A percentile compares a stretch with the other conserved stretches of the same genome.
phyloP scores from a whole-genome alignment of 2,797 vertebrate genomes.

The Nothura maculosa region DNA sequence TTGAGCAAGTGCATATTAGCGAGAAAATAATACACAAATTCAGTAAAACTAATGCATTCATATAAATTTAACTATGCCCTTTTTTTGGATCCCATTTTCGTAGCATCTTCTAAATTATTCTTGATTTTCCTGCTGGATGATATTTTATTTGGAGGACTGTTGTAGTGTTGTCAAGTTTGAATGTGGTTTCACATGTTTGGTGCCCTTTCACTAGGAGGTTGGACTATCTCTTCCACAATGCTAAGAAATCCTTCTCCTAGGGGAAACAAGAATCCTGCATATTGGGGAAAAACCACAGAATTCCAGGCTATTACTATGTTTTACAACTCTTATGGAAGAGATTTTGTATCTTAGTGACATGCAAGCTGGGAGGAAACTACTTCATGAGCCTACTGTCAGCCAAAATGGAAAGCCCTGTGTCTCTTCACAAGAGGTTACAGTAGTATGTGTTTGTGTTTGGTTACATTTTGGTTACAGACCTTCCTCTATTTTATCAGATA shows the following conservation, averaged over 20 bases:
- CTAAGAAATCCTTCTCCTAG: not conserved
- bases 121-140: constrained; percentile 13
- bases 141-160: not conserved
- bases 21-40: too few species aligned
- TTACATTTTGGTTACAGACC: not conserved
- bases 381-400: not conserved
- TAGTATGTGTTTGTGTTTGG: not conserved
- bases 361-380: not conserved
- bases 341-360: not conserved
- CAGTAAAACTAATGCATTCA: too few species aligned
- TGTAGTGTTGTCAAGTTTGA: not conserved
- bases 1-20: not conserved
- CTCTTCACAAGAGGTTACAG: not conserved
- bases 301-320: not conserved
- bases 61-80: not conserved
- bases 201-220: not conserved
- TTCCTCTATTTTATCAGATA: not conserved
- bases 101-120: not conserved
- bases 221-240: not conserved
- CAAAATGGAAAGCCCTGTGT: not conserved
- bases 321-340: not conserved
- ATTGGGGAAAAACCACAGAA: not conserved
- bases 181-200: not conserved
- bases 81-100: not conserved
- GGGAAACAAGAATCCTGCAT: not conserved